Conservation (phyloP, 2,888 invertebrate species). For the Mayetiola destructor region DNA sequence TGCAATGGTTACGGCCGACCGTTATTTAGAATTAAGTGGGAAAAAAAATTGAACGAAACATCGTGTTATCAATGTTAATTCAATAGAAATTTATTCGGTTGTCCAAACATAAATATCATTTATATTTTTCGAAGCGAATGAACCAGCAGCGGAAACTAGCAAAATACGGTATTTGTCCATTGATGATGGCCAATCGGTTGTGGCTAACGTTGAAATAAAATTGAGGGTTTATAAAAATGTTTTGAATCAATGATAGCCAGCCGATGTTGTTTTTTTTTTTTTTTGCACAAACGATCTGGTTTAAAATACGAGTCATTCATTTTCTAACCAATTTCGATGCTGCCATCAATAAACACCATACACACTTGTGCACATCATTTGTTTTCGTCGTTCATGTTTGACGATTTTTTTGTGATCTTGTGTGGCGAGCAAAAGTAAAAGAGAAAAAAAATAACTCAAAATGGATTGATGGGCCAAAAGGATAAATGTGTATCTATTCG, state of each 20-base stretch:
- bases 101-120: conserved; percentile 2
- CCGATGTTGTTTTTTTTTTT: background rate
- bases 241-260: no score
- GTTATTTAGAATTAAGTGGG: no score
- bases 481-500: background rate
- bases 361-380: conserved; percentile 6
- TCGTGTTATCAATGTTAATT: background rate
- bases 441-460: background rate
- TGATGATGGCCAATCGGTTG: background rate
- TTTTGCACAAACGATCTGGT: background rate
- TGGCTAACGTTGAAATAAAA: background rate
- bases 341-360: background rate
- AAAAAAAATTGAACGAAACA: no score
- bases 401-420: conserved; percentile 5
- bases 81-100: conserved; percentile 11
- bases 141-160: background rate
- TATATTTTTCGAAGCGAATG: background rate
- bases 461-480: background rate
- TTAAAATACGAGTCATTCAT: background rate
- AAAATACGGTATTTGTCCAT: background rate
- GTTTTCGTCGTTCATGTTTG: conserved; percentile 6
- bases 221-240: no score
- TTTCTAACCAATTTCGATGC: background rate
- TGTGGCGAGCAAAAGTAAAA: background rate
- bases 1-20: no score